A percentile compares a stretch with the other conserved stretches of the same genome.
Evolutionary conservation across 2,888 invertebrate genomes (phyloP).

Genomic region (Megalurothrips usitatus): DNA sequence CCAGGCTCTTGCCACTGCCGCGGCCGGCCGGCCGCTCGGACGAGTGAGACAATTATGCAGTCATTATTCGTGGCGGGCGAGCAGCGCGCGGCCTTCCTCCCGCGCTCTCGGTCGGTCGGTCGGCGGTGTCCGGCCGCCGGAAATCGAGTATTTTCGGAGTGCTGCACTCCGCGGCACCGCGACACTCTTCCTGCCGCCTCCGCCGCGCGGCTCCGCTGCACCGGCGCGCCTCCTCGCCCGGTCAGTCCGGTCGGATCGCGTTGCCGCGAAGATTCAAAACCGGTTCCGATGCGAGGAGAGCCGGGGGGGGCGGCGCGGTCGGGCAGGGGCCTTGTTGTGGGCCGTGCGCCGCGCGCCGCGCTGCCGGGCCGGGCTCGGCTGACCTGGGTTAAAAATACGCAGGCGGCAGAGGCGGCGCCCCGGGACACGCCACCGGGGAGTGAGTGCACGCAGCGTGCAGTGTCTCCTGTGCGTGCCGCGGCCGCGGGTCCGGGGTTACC

Average conservation of each 20-base stretch:
- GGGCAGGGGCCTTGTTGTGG: not conserved
- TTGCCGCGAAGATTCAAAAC: not conserved
- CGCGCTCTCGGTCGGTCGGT: too few relatives aligned
- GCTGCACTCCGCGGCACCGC: not conserved
- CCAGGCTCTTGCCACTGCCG: too few relatives aligned
- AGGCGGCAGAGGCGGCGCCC: too few relatives aligned
- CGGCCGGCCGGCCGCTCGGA: too few relatives aligned
- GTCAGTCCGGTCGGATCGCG: not conserved
- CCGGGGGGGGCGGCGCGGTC: not conserved
- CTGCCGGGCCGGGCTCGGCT: not conserved
- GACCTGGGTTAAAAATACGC: constrained; percentile 20
- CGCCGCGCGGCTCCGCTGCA: not conserved
- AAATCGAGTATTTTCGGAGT: not conserved
- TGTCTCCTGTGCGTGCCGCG: too few relatives aligned
- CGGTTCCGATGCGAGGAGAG: not conserved
- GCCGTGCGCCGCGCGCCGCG: not conserved
- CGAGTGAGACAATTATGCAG: too few relatives aligned
- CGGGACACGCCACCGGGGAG: not conserved
- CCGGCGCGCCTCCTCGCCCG: not conserved
- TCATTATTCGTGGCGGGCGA: too few relatives aligned
- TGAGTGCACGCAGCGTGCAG: too few relatives aligned
- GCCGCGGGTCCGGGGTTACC: too few relatives aligned
- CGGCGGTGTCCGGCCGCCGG: too few relatives aligned
- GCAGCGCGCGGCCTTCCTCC: too few relatives aligned
- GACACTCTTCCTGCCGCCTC: not conserved